Percentiles rank a stretch among this genome's conserved stretches.
Evolutionary conservation across 1,140 invertebrate species (phyloP).

Genomic region (Philopotamus ludificatus): DNA sequence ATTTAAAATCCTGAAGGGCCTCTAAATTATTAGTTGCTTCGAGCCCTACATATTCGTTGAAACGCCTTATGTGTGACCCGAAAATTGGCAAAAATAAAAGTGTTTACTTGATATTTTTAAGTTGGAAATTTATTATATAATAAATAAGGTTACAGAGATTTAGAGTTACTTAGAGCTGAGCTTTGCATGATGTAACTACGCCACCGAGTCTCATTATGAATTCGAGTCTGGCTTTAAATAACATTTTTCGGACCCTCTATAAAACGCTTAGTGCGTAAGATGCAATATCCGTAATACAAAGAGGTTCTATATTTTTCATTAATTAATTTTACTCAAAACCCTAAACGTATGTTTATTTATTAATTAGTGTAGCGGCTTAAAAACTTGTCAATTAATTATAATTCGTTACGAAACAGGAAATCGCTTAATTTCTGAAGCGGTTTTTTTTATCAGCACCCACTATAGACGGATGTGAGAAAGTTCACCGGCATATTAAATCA

Average conservation of each 20-base stretch:
- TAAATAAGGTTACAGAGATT: no score
- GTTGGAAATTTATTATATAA: no score
- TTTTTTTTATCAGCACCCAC: not conserved
- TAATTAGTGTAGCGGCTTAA: not conserved
- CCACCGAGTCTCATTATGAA: no score
- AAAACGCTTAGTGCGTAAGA: not conserved
- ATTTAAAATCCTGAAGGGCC: no score
- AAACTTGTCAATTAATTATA: slow-evolving; percentile 13
- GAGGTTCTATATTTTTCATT: not conserved
- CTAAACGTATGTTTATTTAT: not conserved
- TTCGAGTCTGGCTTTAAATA: not conserved
- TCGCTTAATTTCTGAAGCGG: slow-evolving; percentile 11
- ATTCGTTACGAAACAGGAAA: slow-evolving; percentile 16
- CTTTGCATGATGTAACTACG: no score
- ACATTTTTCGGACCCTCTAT: not conserved
- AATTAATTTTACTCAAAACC: not conserved
- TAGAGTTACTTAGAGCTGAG: no score
- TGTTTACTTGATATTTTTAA: no score
- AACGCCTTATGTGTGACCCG: no score
- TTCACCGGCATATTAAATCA: not conserved
- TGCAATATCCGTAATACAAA: not conserved
- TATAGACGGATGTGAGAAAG: slow-evolving; percentile 8
- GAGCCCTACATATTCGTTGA: no score
- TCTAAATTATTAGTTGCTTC: no score
- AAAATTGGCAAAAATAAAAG: no score